These are phyloP conservation scores for Prionace glauca DNA, from an alignment of 2,797 vertebrate species.

Conservation along the genomic window DNA sequence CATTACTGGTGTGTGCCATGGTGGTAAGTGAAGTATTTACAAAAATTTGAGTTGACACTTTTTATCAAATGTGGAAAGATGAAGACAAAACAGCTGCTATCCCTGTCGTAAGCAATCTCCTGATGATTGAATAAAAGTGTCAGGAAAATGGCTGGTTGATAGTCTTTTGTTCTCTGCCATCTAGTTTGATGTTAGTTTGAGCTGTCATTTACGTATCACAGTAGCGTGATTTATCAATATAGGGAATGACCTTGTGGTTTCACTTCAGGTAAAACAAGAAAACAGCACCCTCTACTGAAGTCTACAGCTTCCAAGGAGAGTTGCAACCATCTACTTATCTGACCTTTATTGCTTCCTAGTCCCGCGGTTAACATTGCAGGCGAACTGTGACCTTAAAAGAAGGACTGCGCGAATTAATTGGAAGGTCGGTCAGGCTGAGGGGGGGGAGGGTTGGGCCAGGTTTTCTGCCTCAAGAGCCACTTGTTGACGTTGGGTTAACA, in stretches of 20 bases:
- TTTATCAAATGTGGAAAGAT: slow-evolving; percentile 99
- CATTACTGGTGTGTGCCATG: slow-evolving; percentile 71
- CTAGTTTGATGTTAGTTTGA: slow-evolving; percentile 99
- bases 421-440: not conserved
- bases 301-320: slow-evolving; percentile 41
- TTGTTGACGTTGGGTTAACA: not conserved
- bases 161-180: slow-evolving; percentile 99
- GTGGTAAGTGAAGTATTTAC: slow-evolving; percentile 99
- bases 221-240: slow-evolving; percentile 99
- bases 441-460: not conserved
- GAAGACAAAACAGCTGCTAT: slow-evolving; percentile 99
- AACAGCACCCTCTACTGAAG: slow-evolving; percentile 67
- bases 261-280: slow-evolving; percentile 57
- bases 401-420: slow-evolving; percentile 19
- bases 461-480: not conserved
- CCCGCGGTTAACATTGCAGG: slow-evolving; percentile 73
- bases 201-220: slow-evolving; percentile 99
- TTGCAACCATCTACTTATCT: slow-evolving; percentile 42
- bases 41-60: slow-evolving; percentile 99
- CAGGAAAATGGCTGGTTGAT: slow-evolving; percentile 99
- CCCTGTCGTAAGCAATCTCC: slow-evolving; percentile 99
- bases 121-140: slow-evolving; percentile 99
- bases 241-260: slow-evolving; percentile 91
- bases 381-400: slow-evolving; percentile 75
- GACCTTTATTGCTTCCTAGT: slow-evolving; percentile 77